Percentiles rank a stretch among this genome's conserved stretches.
Evolutionary conservation across 2,113 vertebrate species (phyloP).

Genomic region (Syngnathus floridae): DNA sequence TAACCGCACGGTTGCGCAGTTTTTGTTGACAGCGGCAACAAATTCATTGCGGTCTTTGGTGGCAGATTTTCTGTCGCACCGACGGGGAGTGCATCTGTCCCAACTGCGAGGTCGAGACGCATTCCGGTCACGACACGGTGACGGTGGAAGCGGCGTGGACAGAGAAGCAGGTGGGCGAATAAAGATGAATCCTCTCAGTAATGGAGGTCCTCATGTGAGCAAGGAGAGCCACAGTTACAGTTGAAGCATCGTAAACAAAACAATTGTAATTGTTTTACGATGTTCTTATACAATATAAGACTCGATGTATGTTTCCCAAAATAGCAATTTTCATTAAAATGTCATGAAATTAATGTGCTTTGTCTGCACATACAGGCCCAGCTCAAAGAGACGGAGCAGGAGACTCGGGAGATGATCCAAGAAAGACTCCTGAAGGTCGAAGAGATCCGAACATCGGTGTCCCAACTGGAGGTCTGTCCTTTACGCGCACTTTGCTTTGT

Average conservation of each 20-base stretch:
- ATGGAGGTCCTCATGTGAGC: too few relatives aligned
- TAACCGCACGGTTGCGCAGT: slow-evolving; percentile 1
- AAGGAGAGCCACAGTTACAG: too few relatives aligned
- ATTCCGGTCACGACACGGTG: slow-evolving; percentile 51
- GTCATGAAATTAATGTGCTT: neutral
- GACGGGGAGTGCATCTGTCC: slow-evolving; percentile 61
- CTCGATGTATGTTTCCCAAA: too few relatives aligned
- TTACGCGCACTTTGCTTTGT: neutral
- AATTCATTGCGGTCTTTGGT: neutral
- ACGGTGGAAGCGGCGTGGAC: slow-evolving; percentile 52
- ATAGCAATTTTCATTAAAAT: too few relatives aligned
- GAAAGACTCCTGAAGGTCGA: slow-evolving; percentile 54
- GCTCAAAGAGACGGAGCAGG: slow-evolving; percentile 37
- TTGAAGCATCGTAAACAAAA: too few relatives aligned
- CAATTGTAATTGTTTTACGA: too few relatives aligned
- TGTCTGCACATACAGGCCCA: slow-evolving; percentile 37
- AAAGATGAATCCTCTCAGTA: neutral
- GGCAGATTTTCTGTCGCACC: slow-evolving; percentile 57
- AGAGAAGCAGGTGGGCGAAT: slow-evolving; percentile 49
- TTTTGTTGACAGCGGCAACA: neutral
- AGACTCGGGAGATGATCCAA: slow-evolving; percentile 61
- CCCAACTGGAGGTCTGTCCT: slow-evolving; percentile 49
- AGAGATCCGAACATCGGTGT: slow-evolving; percentile 52
- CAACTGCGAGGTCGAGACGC: slow-evolving; percentile 47
- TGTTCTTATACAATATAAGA: too few relatives aligned